Conservation (phyloP, 2,888 invertebrate genomes). For the Drosophila yooni region DNA sequence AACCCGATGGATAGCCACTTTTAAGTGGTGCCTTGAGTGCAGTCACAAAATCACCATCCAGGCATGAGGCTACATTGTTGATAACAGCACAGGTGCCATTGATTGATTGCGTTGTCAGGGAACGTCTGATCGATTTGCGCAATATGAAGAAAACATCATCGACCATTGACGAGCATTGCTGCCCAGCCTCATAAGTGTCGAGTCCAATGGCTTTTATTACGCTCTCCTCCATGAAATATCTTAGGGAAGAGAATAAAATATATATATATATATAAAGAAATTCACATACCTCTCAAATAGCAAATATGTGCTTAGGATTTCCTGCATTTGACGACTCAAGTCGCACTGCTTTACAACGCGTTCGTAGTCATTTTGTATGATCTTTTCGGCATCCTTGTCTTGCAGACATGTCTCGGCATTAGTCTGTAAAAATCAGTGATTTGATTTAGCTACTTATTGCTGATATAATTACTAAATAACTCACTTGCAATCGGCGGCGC, state of each 20-base stretch:
- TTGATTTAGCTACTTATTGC: constrained; percentile 3
- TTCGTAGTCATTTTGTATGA: constrained; percentile 87
- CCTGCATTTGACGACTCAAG: constrained; percentile 91
- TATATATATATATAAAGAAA: neutral
- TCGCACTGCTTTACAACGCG: constrained; percentile 90
- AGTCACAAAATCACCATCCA: constrained; percentile 93
- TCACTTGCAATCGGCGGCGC: constrained; percentile 89
- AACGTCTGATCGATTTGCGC: constrained; percentile 96
- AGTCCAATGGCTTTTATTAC: constrained; percentile 95
- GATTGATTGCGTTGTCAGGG: constrained; percentile 95
- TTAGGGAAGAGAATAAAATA: constrained; percentile 56
- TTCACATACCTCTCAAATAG: constrained; percentile 90
- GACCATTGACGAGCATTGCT: constrained; percentile 94
- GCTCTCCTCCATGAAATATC: constrained; percentile 97
- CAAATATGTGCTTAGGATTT: constrained; percentile 94
- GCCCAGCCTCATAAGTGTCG: constrained; percentile 90
- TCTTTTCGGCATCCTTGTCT: constrained; percentile 86
- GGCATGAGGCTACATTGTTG: constrained; percentile 94
- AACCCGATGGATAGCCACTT: constrained; percentile 91
- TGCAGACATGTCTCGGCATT: constrained; percentile 88
- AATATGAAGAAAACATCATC: constrained; percentile 99
- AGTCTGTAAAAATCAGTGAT: constrained; percentile 83
- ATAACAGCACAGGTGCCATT: constrained; percentile 98
- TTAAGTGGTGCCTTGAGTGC: constrained; percentile 90
- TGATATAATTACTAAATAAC: neutral